Conservation (phyloP, 1,140 invertebrate genomes). For the Lasaia peninsularis region DNA sequence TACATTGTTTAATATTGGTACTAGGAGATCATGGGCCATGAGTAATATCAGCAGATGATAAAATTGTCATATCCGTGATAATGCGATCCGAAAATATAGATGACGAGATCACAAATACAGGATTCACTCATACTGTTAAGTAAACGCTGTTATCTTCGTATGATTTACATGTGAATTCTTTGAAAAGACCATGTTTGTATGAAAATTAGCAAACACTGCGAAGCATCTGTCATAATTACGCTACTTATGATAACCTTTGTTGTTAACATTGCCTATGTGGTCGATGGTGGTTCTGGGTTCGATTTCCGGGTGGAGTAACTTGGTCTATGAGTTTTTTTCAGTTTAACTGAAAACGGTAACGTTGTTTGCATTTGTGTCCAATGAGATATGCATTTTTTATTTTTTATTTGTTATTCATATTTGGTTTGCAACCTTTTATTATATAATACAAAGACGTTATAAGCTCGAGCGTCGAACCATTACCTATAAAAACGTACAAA, state of each 20-base stretch:
- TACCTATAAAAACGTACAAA: too few species aligned
- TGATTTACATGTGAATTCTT: constrained; percentile 5
- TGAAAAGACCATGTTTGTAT: constrained; percentile 6
- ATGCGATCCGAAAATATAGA: not conserved
- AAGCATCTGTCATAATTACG: constrained; percentile 2
- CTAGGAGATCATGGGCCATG: not conserved
- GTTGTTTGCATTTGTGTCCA: too few species aligned
- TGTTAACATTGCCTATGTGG: not conserved
- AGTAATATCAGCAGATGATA: not conserved
- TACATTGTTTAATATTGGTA: too few species aligned
- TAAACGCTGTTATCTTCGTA: constrained; percentile 1
- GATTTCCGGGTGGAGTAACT: too few species aligned
- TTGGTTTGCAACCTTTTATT: too few species aligned
- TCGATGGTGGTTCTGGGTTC: too few species aligned
- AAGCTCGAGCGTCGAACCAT: too few species aligned
- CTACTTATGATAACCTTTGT: constrained; percentile 4
- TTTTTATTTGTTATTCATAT: too few species aligned
- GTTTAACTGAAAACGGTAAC: too few species aligned
- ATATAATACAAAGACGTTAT: too few species aligned
- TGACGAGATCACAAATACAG: not conserved
- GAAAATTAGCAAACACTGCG: constrained; percentile 1
- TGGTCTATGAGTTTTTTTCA: too few species aligned
- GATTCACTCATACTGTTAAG: constrained; percentile 7
- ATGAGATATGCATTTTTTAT: too few species aligned
- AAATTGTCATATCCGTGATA: not conserved